Base-by-base conservation (phyloP, 2,797 vertebrate species). In the Lates japonicus region DNA sequence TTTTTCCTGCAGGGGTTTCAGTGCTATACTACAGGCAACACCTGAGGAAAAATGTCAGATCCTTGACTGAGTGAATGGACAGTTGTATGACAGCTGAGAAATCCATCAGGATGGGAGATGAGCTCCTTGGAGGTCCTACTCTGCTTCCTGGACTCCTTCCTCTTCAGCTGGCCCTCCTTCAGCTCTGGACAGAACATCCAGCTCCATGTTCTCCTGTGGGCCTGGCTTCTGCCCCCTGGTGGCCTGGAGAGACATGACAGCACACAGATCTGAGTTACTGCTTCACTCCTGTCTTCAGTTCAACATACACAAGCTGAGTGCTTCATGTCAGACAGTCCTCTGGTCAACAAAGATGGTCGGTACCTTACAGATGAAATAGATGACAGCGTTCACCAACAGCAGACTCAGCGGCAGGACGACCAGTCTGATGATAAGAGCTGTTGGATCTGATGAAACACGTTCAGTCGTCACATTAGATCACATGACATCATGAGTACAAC, bases 391-490 rank as follows among this genome's bases (percentile, higher is more conserved):
- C 51, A 39, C 3, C 10, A 48, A 19, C 41, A 48, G 51, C 57
- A 71, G 69, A 46, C 9, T 25, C 49, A 55, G 39, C 2, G 2
- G 3, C 61, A 74, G 25, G 31, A 48, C 2, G 4, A 65, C 16
- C 54, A 41, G 3, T 59, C 33, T 49, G 62, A 58, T 17, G 54
- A 59, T 39, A 48, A 19, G 19, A 19, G 7, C 41, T 19, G 16
- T 14, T 48, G 31, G 72, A 58, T 65, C 72, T 74, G 70, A 54
- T 17, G 35, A 73, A 42, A 54, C 60, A 22, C 22, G n/a, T 41
- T 7, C 29, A 48, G 57, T 31, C 29, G 6, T 70, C 25, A 29
- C 25, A 29, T 29, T 29, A 29, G 25, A 29, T 29, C 52, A 57
- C 42, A 61, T 31, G 49, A 29, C n/a, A 60, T 44, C 25, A 52